A percentile compares a stretch with the other conserved stretches of the same genome.
Conservation (phyloP, 2,113 vertebrate genomes). For the Tupaia chinensis region DNA sequence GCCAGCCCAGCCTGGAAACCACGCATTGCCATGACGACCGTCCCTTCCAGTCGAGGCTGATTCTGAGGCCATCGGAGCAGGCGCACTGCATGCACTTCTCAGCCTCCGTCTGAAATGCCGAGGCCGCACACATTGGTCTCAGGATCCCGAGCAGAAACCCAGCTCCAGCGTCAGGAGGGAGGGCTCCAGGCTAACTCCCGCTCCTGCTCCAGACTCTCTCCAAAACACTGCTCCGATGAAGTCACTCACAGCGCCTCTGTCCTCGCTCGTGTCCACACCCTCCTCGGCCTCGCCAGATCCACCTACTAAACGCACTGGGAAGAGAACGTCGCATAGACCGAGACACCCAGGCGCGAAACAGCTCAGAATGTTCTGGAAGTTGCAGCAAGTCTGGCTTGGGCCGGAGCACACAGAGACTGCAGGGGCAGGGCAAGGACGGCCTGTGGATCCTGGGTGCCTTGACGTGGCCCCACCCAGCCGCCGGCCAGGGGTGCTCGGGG, state of each 20-base stretch:
- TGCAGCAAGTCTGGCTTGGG: neutral
- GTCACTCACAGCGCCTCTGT: neutral
- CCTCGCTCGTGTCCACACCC: neutral
- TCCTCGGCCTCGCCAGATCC: neutral
- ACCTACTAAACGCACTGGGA: neutral
- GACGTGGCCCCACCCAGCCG: neutral
- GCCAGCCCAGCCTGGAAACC: neutral
- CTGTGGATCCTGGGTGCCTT: neutral
- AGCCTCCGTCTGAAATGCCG: neutral
- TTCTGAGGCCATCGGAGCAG: neutral
- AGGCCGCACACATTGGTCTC: neutral
- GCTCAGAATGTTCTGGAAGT: neutral
- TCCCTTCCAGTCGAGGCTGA: neutral
- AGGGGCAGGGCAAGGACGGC: neutral
- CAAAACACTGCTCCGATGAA: accelerated
- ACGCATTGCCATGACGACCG: neutral
- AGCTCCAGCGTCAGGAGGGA: neutral
- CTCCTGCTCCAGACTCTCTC: neutral
- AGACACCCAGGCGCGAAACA: neutral
- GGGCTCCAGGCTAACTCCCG: accelerated
- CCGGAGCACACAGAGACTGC: neutral
- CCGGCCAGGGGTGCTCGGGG: accelerated
- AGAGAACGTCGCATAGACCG: neutral
- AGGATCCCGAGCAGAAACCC: neutral
- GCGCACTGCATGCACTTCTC: neutral